Evolutionary conservation across 1,140 invertebrate species (phyloP).

Genomic region (Homalodisca vitripennis): DNA sequence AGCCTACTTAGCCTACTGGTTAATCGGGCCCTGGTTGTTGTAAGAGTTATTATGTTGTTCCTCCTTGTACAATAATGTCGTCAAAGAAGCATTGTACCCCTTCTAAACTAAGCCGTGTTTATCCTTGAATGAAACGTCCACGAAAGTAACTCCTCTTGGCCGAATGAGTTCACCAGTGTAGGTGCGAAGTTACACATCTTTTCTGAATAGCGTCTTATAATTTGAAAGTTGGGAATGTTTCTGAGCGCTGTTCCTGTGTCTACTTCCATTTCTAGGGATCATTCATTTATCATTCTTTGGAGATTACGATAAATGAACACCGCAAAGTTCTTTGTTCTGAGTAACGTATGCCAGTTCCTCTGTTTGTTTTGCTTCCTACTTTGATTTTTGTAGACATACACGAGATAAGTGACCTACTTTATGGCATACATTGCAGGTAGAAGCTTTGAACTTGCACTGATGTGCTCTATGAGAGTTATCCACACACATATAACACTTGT

Average conservation of each 20-base stretch:
- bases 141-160: neutral
- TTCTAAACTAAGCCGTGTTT: neutral
- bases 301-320: neutral
- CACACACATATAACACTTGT: neutral
- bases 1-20: too few relatives aligned
- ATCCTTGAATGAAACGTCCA: neutral
- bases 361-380: neutral
- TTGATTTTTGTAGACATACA: neutral
- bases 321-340: neutral
- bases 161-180: slow-evolving; percentile 1
- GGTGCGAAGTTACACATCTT: slow-evolving; percentile 22
- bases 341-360: neutral
- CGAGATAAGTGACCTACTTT: neutral
- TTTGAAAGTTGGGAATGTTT: neutral
- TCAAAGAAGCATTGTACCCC: neutral
- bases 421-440: neutral
- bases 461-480: neutral
- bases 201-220: slow-evolving; percentile 14
- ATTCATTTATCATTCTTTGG: neutral
- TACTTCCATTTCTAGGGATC: neutral
- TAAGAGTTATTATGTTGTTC: slow-evolving; percentile 2
- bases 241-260: slow-evolving; percentile 2
- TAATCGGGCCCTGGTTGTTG: too few relatives aligned
- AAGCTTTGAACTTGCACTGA: neutral
- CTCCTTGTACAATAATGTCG: neutral